Evolutionary conservation across 1,140 invertebrate species (phyloP), one percentile per base, ranked within the genome.

Genomic region (Drosophila sucinea): DNA sequence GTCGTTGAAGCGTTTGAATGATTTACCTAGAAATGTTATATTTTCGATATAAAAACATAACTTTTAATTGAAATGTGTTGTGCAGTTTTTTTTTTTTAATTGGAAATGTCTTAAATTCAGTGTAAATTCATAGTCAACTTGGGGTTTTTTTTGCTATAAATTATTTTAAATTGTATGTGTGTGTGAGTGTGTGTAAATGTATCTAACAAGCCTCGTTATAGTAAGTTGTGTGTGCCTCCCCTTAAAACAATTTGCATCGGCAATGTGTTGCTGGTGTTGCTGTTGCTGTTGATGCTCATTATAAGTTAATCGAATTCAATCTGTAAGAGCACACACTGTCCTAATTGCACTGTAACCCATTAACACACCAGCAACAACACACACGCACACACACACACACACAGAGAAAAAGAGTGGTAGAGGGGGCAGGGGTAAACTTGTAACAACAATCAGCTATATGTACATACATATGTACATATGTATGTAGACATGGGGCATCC

Each of bases 281-380:
- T 51, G 44, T 7, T 51, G 44, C 5, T 51, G n/a, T 2, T 51
- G 23, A 25, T 51, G 44, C 73, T 57, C 66, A 70, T 76, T 76
- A 64, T 60, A 77, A 69, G 60, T 77, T 77, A 77, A 77, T 77
- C 62, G 41, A 44, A 77, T 77, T 71, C 67, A 77, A 77, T 70
- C 55, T 77, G 35, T 40, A 27, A 27, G n/a, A 51, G 44, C 44
- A 51, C 76, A 64, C 70, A 67, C 79, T 86, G 83, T 87, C 83
- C 83, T 83, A 86, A 86, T 87, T 86, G 83, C 83, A 87, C 72
- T 87, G 83, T 86, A 86, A 86, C 82, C 82, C 79, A 86, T 86
- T 86, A 86, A 86, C 83, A 78, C 79, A 71, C 44, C 70, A 62
- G 60, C 56, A 62, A 29, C 71, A 70, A 41, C 67, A 44, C 41